A percentile compares a stretch with the other conserved stretches of the same genome.
Evolutionary conservation across 2,113 vertebrate species (phyloP).

Genomic region (Labeo catla): DNA sequence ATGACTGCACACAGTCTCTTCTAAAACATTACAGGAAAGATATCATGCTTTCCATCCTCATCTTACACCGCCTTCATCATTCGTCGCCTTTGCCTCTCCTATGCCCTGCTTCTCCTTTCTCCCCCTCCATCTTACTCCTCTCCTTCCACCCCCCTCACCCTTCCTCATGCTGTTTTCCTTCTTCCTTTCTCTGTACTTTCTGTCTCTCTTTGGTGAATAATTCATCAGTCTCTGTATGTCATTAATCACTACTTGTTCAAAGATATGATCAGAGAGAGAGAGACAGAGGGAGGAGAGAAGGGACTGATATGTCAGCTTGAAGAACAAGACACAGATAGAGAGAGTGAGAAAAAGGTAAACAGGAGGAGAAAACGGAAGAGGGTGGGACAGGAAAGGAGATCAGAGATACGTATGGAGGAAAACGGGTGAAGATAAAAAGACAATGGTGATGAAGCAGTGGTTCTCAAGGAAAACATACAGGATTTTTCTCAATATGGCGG

Average conservation of each 20-base stretch:
- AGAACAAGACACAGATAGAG: constrained; percentile 45
- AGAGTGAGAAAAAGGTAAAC: constrained; percentile 11
- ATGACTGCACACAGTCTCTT: not conserved
- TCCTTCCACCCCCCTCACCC: constrained; percentile 8
- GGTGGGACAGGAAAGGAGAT: constrained; percentile 18
- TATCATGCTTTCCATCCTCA: not conserved
- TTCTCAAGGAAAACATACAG: not conserved
- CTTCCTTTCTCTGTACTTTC: constrained; percentile 35
- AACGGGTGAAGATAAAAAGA: not conserved
- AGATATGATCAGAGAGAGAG: constrained; percentile 67
- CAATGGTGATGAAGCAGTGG: not conserved
- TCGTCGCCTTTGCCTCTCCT: not conserved
- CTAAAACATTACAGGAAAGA: no score
- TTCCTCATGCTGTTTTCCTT: constrained; percentile 30
- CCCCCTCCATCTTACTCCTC: constrained; percentile 37
- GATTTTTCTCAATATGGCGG: no score
- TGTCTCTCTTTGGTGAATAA: constrained; percentile 68
- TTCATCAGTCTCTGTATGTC: constrained; percentile 80
- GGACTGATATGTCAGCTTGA: constrained; percentile 61
- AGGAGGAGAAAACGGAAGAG: constrained; percentile 26
- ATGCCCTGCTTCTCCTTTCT: constrained; percentile 57
- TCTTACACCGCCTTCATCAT: not conserved
- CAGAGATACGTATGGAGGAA: constrained; percentile 20
- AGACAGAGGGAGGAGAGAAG: constrained; percentile 48
- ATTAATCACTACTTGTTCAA: constrained; percentile 84